Evolutionary conservation across 1,140 invertebrate species (phyloP), one percentile per base, ranked within the genome.

Genomic region (Reticulitermes speratus): DNA sequence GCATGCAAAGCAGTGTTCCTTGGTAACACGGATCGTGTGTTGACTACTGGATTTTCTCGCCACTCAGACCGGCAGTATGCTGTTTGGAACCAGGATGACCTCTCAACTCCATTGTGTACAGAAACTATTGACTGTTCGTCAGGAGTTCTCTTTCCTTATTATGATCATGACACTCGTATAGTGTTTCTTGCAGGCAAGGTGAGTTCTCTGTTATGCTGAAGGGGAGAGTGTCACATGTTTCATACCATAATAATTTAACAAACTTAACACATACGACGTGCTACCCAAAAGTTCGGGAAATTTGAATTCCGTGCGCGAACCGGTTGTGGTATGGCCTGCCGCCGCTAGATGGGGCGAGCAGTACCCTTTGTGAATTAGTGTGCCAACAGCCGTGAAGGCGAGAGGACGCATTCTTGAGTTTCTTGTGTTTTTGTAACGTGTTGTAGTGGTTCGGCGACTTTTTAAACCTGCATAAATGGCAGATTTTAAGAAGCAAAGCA

Each of bases 41-140:
- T 98, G 83, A 98, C 97, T 0, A 97, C 97, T 0, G 98, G 98
- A 16, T 99, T 98, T 91, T 97, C 96, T 21, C 93, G 96, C 88
- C 95, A 96, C 91, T 97, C 97, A 86, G 97, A 98, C 89, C 92
- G 98, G 69, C 96, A 98, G 90, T 96, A 96, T 90, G 96, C 96
- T 0, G 92, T 99, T 55, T 98, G 98, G 97, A 95, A 96, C 90
- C 94, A 97, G 88, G 94, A 96, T 89, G 94, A 97, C 89, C 91
- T 99, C 44, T 92, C 92, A 0, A 91, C 93, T 86, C 96, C 97
- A n/a, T 91, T 98, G 25, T 92, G 93, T 19, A 94, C 94, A 81
- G 96, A 98, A 89, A 96, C 95, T 48, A 96, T 99, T 65, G 98
- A 99, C 90, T 97, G 96, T 87, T 97, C 97, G 0, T 98, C 97